phyloP scores from a whole-genome alignment of 2,888 invertebrate species.

The Stratiomys singularior region DNA sequence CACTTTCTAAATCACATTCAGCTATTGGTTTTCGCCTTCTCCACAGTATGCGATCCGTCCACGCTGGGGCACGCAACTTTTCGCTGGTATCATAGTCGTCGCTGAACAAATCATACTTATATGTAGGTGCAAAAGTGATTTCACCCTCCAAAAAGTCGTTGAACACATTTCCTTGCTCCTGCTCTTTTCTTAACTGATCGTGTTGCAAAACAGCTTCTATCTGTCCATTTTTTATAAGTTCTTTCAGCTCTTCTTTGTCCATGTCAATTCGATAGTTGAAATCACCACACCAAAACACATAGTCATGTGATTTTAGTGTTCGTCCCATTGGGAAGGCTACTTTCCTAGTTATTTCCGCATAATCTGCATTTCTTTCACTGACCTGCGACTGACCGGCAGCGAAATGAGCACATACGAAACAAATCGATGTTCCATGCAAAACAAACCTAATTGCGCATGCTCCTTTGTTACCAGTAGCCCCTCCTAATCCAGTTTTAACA shows the following conservation, averaged over 20 bases:
- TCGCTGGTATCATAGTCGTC: slow-evolving; percentile 99
- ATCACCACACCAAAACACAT: slow-evolving; percentile 99
- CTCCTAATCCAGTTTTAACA: slow-evolving; percentile 98
- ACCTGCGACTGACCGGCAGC: slow-evolving; percentile 98
- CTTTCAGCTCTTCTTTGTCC: slow-evolving; percentile 92
- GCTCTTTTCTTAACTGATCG: slow-evolving; percentile 89
- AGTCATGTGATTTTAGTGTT: slow-evolving; percentile 94
- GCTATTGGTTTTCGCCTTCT: slow-evolving; percentile 79
- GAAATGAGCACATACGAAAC: slow-evolving; percentile 99
- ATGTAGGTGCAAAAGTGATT: slow-evolving; percentile 93
- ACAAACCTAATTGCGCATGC: slow-evolving; percentile 93
- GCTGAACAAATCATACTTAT: slow-evolving; percentile 98
- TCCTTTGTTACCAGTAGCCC: slow-evolving; percentile 97
- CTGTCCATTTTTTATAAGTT: slow-evolving; percentile 73
- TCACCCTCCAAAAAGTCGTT: slow-evolving; percentile 93
- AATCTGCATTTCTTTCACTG: slow-evolving; percentile 94
- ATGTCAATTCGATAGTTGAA: slow-evolving; percentile 98
- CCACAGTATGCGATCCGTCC: slow-evolving; percentile 99
- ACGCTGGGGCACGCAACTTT: slow-evolving; percentile 95
- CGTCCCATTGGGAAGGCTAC: slow-evolving; percentile 91
- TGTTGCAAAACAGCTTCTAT: slow-evolving; percentile 81
- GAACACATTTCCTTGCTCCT: slow-evolving; percentile 85
- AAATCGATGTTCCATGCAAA: slow-evolving; percentile 91
- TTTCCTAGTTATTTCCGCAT: slow-evolving; percentile 93
- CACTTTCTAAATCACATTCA: slow-evolving; percentile 72